Conservation (phyloP, 2,797 vertebrate species). For the Notolabrus celidotus region DNA sequence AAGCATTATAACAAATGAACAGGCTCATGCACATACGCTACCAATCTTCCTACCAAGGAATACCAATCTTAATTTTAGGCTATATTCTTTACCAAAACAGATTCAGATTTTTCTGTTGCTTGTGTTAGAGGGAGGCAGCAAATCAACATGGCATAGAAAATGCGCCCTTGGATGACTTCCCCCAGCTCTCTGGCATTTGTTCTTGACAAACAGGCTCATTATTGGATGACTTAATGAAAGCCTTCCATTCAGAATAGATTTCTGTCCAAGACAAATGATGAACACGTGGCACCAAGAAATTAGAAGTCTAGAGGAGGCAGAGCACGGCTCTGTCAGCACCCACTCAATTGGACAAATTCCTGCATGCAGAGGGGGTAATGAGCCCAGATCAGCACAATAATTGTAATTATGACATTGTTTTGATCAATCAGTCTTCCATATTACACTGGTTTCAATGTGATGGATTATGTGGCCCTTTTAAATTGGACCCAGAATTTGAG, state of each 20-base stretch:
- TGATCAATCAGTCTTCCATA: constrained; percentile 55
- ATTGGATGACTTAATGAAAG: constrained; percentile 82
- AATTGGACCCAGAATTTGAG: constrained; percentile 26
- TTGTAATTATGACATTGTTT: constrained; percentile 69
- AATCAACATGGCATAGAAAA: constrained; percentile 66
- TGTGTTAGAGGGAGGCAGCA: constrained; percentile 34
- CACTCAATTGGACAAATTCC: constrained; percentile 66
- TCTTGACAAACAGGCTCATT: constrained; percentile 81
- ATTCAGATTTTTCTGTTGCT: constrained; percentile 29
- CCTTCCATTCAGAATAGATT: constrained; percentile 79
- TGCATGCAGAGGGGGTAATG: constrained; percentile 58
- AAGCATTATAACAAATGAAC: neutral
- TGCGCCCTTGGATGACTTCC: constrained; percentile 68
- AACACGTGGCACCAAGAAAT: constrained; percentile 68
- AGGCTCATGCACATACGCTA: neutral
- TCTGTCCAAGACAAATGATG: constrained; percentile 73
- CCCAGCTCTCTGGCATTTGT: constrained; percentile 71
- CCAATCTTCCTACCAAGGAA: constrained; percentile 33
- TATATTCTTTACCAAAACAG: constrained; percentile 23
- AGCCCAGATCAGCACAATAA: constrained; percentile 53
- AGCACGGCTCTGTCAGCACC: constrained; percentile 54
- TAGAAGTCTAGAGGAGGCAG: constrained; percentile 65
- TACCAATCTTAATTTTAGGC: too few relatives aligned
- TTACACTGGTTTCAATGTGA: constrained; percentile 44
- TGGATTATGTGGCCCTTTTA: constrained; percentile 39